These are phyloP conservation scores for Scalopus aquaticus DNA, from an alignment of 2,113 vertebrate species.

Conservation along the genomic window DNA sequence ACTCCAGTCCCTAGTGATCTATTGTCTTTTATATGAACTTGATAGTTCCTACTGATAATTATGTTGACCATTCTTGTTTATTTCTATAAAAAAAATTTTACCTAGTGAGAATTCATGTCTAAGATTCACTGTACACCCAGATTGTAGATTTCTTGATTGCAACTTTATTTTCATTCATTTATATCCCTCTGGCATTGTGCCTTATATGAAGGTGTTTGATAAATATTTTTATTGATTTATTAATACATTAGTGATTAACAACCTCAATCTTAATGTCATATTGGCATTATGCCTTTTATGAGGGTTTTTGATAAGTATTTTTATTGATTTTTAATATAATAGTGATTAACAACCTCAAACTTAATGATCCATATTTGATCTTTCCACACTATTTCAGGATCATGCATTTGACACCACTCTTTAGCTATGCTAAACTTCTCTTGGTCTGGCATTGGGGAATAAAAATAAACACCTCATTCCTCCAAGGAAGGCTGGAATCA, in stretches of 20 bases:
- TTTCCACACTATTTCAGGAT: not conserved
- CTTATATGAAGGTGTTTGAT: not conserved
- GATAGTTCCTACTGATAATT: not conserved
- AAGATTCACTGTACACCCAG: not conserved
- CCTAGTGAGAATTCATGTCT: not conserved
- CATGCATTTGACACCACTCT: not conserved
- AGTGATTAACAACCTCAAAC: not conserved
- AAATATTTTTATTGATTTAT: not conserved
- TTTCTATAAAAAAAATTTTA: not conserved
- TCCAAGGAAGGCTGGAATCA: not conserved
- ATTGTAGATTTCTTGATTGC: not conserved
- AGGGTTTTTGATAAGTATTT: not conserved
- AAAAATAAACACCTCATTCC: constrained; percentile 17
- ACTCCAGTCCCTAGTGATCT: not conserved
- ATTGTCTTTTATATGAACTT: not conserved
- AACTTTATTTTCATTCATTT: not conserved
- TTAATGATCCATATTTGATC: not conserved
- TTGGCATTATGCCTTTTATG: not conserved
- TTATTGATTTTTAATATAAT: not conserved
- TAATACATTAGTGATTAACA: not conserved
- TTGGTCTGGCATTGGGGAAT: not conserved
- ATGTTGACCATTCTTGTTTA: not conserved
- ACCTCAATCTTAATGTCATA: not conserved
- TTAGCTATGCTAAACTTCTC: not conserved
- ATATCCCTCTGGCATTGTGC: not conserved